These are phyloP conservation scores for Procavia capensis DNA, from an alignment of 2,113 vertebrate genomes.

Conservation along the genomic window DNA sequence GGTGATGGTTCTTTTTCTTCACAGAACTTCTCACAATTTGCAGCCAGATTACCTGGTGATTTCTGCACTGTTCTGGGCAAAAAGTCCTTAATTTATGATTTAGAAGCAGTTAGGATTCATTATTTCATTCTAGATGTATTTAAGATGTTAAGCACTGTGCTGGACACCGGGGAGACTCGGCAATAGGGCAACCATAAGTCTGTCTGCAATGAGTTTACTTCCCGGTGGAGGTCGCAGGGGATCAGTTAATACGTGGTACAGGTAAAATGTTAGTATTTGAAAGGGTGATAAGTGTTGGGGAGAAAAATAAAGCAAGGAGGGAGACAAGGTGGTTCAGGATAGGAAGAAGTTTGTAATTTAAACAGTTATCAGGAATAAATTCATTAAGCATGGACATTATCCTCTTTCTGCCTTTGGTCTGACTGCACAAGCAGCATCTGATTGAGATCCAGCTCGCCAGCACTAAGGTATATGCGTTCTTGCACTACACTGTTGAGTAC, in stretches of 20 bases:
- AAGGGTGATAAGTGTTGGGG: not conserved
- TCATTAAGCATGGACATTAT: not conserved
- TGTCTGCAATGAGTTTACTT: not conserved
- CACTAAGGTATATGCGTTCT: not conserved
- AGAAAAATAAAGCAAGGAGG: not conserved
- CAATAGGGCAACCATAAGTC: not conserved
- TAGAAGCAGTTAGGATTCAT: not conserved
- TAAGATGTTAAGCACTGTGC: not conserved
- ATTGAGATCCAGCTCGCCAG: not conserved
- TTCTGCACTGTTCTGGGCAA: not conserved
- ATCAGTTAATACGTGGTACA: not conserved
- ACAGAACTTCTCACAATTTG: not conserved
- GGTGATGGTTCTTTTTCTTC: not conserved
- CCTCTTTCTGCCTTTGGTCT: not conserved
- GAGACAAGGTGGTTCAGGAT: too few species aligned
- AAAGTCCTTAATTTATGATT: not conserved
- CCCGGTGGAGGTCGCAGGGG: not conserved
- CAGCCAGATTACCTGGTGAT: not conserved
- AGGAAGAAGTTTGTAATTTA: not conserved
- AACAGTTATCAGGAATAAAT: not conserved
- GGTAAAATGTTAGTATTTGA: not conserved
- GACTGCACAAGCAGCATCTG: not conserved
- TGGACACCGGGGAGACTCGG: accelerated
- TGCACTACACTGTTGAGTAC: not conserved
- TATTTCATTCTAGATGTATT: not conserved